Conservation (phyloP, 2,797 vertebrate species). For the Crocodylus rhombifer region DNA sequence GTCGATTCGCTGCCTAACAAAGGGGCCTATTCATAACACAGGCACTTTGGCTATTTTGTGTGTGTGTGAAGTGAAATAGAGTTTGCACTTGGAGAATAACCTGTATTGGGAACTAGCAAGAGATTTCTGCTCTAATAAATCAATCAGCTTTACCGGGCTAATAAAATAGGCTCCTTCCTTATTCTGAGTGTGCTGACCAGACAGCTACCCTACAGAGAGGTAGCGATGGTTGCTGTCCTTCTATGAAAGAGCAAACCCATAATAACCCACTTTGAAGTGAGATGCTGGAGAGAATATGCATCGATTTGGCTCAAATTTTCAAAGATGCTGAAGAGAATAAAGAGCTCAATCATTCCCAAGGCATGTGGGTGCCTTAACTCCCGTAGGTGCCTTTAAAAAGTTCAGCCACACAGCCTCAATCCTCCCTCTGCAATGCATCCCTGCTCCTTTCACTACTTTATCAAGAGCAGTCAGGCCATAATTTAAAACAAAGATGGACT, state of each 20-base stretch:
- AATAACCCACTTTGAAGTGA: not conserved
- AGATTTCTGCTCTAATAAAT: constrained; percentile 82
- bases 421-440: not conserved
- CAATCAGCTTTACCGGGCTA: constrained; percentile 78
- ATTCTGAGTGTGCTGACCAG: not conserved
- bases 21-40: constrained; percentile 83
- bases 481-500: not conserved
- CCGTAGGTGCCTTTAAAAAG: not conserved
- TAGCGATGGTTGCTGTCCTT: not conserved
- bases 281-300: not conserved
- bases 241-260: not conserved
- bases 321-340: not conserved
- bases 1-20: constrained; percentile 81
- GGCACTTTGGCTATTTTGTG: constrained; percentile 68
- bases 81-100: constrained; percentile 84
- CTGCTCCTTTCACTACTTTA: not conserved
- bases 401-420: too few relatives aligned
- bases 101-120: constrained; percentile 75
- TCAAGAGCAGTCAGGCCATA: not conserved
- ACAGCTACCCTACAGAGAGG: constrained; percentile 32
- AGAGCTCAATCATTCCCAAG: not conserved
- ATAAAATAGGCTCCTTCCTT: constrained; percentile 63
- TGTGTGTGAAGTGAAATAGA: constrained; percentile 73
- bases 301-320: not conserved
- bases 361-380: not conserved